Percentiles rank a stretch among this genome's conserved stretches.
Conservation (phyloP, 2,797 vertebrate species). For the Liparis tanakae region DNA sequence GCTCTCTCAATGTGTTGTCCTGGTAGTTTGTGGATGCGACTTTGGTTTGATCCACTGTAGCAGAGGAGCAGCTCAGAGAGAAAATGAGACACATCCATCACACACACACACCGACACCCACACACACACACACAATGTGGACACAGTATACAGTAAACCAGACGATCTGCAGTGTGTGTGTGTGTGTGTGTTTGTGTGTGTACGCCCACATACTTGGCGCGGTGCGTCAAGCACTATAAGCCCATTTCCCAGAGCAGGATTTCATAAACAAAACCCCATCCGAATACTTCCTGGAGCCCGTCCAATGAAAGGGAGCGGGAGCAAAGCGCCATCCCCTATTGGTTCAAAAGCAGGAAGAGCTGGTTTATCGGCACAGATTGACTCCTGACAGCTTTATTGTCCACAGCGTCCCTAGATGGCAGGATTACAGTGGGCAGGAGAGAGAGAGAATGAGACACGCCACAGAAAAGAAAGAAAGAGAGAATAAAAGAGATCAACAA, state of each 20-base stretch:
- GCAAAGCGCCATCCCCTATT: conserved; percentile 33
- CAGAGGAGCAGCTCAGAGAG: conserved; percentile 42
- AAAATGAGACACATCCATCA: conserved; percentile 62
- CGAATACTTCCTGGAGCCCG: conserved; percentile 62
- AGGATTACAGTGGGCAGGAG: conserved; percentile 51
- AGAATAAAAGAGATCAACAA: conserved; percentile 14
- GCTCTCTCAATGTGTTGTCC: conserved; percentile 28
- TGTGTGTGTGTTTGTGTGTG: not conserved
- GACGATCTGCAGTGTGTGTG: conserved; percentile 5
- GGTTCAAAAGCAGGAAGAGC: conserved; percentile 61
- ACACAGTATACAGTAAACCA: not conserved
- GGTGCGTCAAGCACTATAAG: conserved; percentile 44
- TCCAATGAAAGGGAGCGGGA: conserved; percentile 58
- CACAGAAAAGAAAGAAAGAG: conserved; percentile 20
- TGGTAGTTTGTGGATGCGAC: conserved; percentile 24
- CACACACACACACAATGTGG: not conserved
- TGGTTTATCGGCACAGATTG: conserved; percentile 65
- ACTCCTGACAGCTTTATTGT: conserved; percentile 69
- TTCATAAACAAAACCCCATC: conserved; percentile 61
- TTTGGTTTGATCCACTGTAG: conserved; percentile 39
- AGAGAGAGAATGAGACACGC: conserved; percentile 12
- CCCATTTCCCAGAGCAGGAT: conserved; percentile 65
- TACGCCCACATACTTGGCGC: conserved; percentile 38
- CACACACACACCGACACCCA: conserved; percentile 12
- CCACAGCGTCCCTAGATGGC: conserved; percentile 40